These are phyloP conservation scores for Petaurus breviceps DNA, from an alignment of 2,113 vertebrate genomes.

Conservation along the genomic window DNA sequence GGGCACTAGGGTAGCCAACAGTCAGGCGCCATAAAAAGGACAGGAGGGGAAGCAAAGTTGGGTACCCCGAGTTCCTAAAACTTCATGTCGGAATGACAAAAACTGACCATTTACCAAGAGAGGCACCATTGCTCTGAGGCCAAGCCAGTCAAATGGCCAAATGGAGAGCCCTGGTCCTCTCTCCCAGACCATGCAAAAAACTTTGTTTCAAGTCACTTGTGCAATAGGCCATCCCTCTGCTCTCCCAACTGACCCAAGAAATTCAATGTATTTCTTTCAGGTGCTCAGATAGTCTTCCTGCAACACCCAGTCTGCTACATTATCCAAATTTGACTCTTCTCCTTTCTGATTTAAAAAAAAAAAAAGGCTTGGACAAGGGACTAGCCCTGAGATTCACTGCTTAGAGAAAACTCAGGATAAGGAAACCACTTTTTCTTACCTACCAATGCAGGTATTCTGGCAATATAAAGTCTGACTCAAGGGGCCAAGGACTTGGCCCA, in stretches of 20 bases:
- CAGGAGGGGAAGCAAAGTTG: not conserved
- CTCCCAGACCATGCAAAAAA: not conserved
- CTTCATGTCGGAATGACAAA: not conserved
- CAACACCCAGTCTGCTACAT: too few relatives aligned
- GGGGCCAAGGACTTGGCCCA: too few relatives aligned
- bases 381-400: not conserved
- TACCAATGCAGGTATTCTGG: too few relatives aligned
- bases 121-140: not conserved
- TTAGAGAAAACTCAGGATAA: not conserved
- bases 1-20: too few relatives aligned
- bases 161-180: not conserved
- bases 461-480: too few relatives aligned
- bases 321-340: not conserved
- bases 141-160: not conserved
- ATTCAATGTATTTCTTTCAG: not conserved
- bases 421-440: too few relatives aligned
- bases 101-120: not conserved
- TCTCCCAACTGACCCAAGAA: not conserved
- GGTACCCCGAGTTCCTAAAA: not conserved
- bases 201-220: not conserved
- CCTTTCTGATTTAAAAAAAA: not conserved
- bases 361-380: not conserved
- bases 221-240: not conserved
- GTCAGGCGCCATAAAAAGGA: not conserved
- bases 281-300: not conserved